These are phyloP conservation scores for Zaprionus capensis DNA, from an alignment of 1,140 invertebrate genomes.

Conservation along the genomic window DNA sequence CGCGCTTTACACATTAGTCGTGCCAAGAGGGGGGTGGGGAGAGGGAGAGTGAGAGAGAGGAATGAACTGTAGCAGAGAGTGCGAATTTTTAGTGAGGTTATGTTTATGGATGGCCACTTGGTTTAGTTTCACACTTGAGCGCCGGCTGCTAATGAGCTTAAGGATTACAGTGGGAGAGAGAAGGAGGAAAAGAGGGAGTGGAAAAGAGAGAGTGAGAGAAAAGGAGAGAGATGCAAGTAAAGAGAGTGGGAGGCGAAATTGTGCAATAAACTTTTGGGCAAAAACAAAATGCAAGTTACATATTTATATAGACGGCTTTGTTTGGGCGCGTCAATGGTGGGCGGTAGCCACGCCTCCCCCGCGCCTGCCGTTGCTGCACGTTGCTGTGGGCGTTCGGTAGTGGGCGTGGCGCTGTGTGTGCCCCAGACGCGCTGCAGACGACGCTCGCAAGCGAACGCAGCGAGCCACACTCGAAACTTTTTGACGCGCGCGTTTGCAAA, in stretches of 20 bases:
- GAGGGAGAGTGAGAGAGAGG: neutral
- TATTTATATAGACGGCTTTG: constrained; percentile 34
- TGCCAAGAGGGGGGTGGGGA: neutral
- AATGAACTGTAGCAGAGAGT: constrained; percentile 37
- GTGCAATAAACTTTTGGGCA: constrained; percentile 39
- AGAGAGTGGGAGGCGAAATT: constrained; percentile 36
- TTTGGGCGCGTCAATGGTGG: constrained; percentile 49
- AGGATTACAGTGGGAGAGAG: constrained; percentile 49
- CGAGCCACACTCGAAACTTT: constrained; percentile 52
- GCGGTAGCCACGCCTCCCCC: neutral
- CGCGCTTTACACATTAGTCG: constrained; percentile 28
- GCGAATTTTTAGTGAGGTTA: constrained; percentile 50
- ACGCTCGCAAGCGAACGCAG: neutral
- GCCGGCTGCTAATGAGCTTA: constrained; percentile 77
- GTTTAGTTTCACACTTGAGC: constrained; percentile 77
- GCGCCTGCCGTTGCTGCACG: no score
- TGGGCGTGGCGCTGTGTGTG: constrained; percentile 34
- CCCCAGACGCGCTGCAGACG: constrained; percentile 69
- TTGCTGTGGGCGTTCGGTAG: neutral
- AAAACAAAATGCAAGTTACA: constrained; percentile 34
- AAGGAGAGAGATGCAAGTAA: neutral
- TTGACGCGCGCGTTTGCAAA: constrained; percentile 50
- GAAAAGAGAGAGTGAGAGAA: neutral
- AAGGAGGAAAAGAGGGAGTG: neutral
- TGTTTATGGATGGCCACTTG: constrained; percentile 69